Evolutionary conservation across 1,140 invertebrate species (phyloP), one percentile per base, ranked within the genome.

Genomic region (Lordiphosa stackelbergi): DNA sequence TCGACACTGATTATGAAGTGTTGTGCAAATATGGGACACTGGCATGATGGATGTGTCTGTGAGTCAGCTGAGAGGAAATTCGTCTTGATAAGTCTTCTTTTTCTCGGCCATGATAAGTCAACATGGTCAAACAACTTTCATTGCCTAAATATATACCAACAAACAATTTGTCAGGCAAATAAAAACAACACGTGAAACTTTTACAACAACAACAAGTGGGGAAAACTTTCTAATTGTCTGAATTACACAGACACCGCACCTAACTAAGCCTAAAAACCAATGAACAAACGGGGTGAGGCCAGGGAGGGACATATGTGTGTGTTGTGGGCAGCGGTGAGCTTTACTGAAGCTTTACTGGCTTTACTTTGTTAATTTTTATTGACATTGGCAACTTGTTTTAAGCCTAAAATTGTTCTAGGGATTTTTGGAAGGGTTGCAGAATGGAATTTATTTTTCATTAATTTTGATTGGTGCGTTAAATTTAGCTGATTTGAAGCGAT

Each of bases 221-320:
- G 58, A 42, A 64, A 81, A 79, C 63, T 81, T 79, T 74, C 77
- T 79, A 79, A 79, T 79, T 79, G 75, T 81, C 78, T 81, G 55
- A 79, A 79, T 75, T 75, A 68, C 66, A 83, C 61, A 74, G 61
- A 79, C 54, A 70, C 42, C 54, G 52, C 64, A 73, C 35, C 66
- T 56, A 42, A 64, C 69, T 54, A 58, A 52, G 40, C 11, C 43
- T 60, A 66, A 28, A 45, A 45, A 16, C 52, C 66, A 66, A 35
- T 22, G 52, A 40, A n/a, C 9, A 11, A 10, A 8, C 19, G 41
- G 34, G 52, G 38, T 37, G 22, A n/a, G 19, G 28, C 36, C 9
- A n/a, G 16, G 46, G n/a, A n/a, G n/a, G 31, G 22, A 8, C 16
- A 47, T 35, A 5, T 43, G 34, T 57, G 35, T 56, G 7, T 38